phyloP scores from a whole-genome alignment of 2,797 vertebrate species.

The Falco berigora region DNA sequence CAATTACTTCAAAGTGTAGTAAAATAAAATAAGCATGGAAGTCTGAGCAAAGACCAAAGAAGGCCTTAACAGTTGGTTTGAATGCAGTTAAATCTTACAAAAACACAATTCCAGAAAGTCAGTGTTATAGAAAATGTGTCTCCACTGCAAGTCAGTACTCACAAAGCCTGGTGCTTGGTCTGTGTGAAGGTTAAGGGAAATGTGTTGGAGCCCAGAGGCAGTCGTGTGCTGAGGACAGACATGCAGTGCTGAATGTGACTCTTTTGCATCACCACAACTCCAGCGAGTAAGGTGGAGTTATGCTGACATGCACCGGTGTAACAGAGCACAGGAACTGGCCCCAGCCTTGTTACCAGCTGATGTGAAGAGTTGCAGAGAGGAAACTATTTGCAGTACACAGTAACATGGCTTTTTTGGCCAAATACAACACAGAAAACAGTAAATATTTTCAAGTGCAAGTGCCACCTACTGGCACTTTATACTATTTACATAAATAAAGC shows the following conservation, averaged over 20 bases:
- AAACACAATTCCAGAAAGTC: slow-evolving; percentile 11
- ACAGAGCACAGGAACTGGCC: neutral
- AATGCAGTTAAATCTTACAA: neutral
- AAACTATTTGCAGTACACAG: neutral
- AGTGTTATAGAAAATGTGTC: neutral
- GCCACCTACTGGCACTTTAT: neutral
- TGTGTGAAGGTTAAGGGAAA: neutral
- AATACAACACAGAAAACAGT: neutral
- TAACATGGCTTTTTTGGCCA: neutral
- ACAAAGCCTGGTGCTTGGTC: neutral
- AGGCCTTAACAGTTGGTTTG: neutral
- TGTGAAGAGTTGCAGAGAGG: neutral
- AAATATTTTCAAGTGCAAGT: slow-evolving; percentile 20
- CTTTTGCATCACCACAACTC: neutral
- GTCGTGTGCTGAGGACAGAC: neutral
- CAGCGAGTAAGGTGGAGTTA: neutral
- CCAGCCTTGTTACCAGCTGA: neutral
- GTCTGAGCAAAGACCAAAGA: slow-evolving; percentile 13
- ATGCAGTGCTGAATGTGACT: fast-evolving
- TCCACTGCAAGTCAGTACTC: neutral
- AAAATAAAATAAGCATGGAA: slow-evolving; percentile 11
- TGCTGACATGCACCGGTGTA: neutral
- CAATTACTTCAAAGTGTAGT: slow-evolving; percentile 11
- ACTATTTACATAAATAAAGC: slow-evolving; percentile 5
- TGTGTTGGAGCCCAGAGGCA: neutral